Evolutionary conservation across 2,113 vertebrate genomes (phyloP), one percentile per base, ranked within the genome.

Genomic region (Pteropus alecto): DNA sequence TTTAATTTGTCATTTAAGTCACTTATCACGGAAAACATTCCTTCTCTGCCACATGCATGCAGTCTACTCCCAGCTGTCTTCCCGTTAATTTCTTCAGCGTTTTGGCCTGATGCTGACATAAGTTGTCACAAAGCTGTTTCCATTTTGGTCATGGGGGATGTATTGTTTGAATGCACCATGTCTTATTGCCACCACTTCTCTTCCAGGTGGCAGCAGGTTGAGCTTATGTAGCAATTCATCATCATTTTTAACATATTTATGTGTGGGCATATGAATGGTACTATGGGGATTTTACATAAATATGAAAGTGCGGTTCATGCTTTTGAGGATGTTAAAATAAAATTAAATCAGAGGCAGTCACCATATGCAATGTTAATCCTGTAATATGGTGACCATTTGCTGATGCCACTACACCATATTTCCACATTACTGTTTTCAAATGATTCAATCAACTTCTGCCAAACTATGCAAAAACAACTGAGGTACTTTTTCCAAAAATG

Each of bases 381-480:
- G 26, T 60, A 48, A 41, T 63, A 43, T 16, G 46, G 41, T 88
- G 88, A 51, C 81, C 56, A 56, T 71, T 96, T 88, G 18, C 51
- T 84, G 51, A 41, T 65, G 70, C 19, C 35, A 43, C 43, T 18
- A 24, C 11, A 43, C n/a, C 26, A 4, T 63, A 81, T 87, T 93
- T 63, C 68, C n/a, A 92, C 54, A 86, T 92, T 63, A 24, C 19
- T 46, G 65, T 38, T 87, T 94, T 93, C n/a, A 76, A 65, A 79
- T 58, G 81, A 82, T 24, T 91, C 7, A 24, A 7, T 56, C 24
- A 48, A 24, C 24, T 78, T 74, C 61, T 94, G 78, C 38, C 65
- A 96, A 84, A n/a, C 76, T 87, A 88, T 48, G 21, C 65, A 90
- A 60, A 96, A 85, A 90, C 35, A 90, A 65, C 56, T 60, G 61